Evolutionary conservation across 2,113 vertebrate genomes (phyloP).

Genomic region (Anolis sagrei): DNA sequence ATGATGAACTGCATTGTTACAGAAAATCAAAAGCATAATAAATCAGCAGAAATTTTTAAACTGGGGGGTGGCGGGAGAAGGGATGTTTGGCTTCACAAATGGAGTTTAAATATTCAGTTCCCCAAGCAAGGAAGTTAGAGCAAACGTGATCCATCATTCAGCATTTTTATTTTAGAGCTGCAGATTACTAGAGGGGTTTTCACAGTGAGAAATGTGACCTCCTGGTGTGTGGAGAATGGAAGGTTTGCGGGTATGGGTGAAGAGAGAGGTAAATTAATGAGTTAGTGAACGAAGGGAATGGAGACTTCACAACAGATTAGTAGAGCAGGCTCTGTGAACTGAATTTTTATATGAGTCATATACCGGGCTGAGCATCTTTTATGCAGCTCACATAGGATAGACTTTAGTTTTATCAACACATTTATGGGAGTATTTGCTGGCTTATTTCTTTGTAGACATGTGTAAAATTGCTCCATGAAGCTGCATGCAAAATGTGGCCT

Average conservation of each 20-base stretch:
- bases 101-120: slow-evolving; percentile 39
- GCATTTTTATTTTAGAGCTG: slow-evolving; percentile 42
- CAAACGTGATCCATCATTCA: slow-evolving; percentile 42
- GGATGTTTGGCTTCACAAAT: slow-evolving; percentile 37
- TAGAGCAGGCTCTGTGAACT: not conserved
- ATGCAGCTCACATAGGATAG: not conserved
- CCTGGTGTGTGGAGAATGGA: not conserved
- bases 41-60: slow-evolving; percentile 52
- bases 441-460: not conserved
- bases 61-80: not conserved
- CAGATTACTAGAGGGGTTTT: slow-evolving; percentile 22
- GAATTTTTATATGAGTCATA: not conserved
- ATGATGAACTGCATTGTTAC: slow-evolving; percentile 50
- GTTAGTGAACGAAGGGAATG: not conserved
- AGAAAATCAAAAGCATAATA: slow-evolving; percentile 36
- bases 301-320: not conserved
- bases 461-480: not conserved
- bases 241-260: not conserved
- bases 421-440: not conserved
- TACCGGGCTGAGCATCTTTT: not conserved
- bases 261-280: slow-evolving; percentile 11
- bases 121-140: slow-evolving; percentile 24
- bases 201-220: slow-evolving; percentile 10
- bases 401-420: not conserved
- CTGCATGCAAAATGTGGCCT: not conserved